Conservation (phyloP, 2,113 vertebrate species). For the Astur gentilis region DNA sequence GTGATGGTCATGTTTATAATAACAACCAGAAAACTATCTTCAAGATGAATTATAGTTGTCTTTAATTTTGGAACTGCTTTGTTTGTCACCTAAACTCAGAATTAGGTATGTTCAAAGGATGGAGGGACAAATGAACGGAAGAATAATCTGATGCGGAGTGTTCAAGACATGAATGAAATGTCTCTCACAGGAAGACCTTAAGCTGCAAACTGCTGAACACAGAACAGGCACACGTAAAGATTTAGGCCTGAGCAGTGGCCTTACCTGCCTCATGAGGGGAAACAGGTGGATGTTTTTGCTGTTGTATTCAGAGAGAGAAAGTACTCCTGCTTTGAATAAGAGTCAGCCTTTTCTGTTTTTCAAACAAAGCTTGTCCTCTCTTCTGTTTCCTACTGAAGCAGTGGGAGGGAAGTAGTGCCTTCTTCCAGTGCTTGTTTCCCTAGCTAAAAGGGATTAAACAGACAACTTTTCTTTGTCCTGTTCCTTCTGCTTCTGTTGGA, state of each 20-base stretch:
- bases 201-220: neutral
- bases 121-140: neutral
- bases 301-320: neutral
- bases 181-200: neutral
- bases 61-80: neutral
- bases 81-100: neutral
- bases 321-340: neutral
- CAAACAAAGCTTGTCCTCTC: neutral
- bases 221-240: neutral
- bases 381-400: neutral
- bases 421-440: neutral
- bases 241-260: neutral
- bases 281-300: neutral
- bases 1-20: neutral
- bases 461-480: neutral
- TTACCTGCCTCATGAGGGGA: neutral
- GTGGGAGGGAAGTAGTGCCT: neutral
- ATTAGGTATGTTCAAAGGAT: neutral
- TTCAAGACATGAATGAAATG: neutral
- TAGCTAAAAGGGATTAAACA: neutral
- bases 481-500: neutral
- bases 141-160: neutral
- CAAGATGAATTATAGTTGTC: neutral
- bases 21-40: neutral
- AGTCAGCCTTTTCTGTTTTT: neutral